Percentiles rank a stretch among this genome's conserved stretches.
Evolutionary conservation across 2,113 vertebrate species (phyloP).

Genomic region (Ahaetulla prasina): DNA sequence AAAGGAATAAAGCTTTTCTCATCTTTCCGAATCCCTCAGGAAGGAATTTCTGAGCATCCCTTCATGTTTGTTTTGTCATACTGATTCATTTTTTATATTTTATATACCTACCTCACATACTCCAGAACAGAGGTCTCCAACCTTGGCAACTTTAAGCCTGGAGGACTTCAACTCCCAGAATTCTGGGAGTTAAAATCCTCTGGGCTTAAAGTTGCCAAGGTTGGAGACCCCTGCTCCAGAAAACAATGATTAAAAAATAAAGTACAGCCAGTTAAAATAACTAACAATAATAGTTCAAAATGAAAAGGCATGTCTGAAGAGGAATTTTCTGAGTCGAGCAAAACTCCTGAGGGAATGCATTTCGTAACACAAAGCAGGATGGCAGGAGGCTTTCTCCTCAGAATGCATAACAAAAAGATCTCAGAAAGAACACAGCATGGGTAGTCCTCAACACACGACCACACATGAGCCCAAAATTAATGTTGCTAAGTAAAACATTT

Average conservation of each 20-base stretch:
- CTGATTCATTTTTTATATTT: not conserved
- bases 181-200: too few species aligned
- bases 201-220: too few species aligned
- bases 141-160: too few species aligned
- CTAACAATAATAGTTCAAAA: not conserved
- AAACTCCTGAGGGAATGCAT: not conserved
- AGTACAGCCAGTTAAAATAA: not conserved
- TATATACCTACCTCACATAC: not conserved
- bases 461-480: not conserved
- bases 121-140: too few species aligned
- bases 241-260: not conserved
- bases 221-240: too few species aligned
- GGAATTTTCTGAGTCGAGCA: not conserved
- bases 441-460: not conserved
- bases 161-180: too few species aligned
- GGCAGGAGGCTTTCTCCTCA: not conserved
- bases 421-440: not conserved
- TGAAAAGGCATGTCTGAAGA: not conserved
- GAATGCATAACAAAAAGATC: not conserved
- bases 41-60: too few species aligned
- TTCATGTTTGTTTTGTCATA: not conserved
- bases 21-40: too few species aligned
- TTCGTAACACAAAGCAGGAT: not conserved
- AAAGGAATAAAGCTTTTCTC: not conserved
- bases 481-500: not conserved